A percentile compares a stretch with the other conserved stretches of the same genome.
These are phyloP conservation scores for Odontocerum albicorne DNA, from an alignment of 2,888 invertebrate species.

Conservation along the genomic window DNA sequence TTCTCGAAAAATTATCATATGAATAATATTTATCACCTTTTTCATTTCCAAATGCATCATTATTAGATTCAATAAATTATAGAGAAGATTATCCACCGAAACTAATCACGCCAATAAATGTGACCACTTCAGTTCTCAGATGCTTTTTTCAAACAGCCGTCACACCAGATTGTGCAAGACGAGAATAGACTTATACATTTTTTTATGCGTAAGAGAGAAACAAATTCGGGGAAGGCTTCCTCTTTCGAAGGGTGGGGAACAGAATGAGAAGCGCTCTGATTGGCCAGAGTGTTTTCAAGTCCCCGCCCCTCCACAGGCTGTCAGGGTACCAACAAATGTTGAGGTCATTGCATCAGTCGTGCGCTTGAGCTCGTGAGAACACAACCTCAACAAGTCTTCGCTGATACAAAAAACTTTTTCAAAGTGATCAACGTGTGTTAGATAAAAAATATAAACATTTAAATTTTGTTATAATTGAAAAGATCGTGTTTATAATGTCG, in stretches of 20 bases:
- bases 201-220: constrained; percentile 6
- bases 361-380: constrained; percentile 24
- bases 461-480: neutral
- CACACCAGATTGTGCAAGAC: constrained; percentile 5
- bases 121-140: constrained; percentile 19
- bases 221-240: constrained; percentile 9
- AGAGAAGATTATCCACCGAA: constrained; percentile 5
- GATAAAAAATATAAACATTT: too few species aligned
- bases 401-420: neutral
- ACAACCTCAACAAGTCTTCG: constrained; percentile 5
- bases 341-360: constrained; percentile 34
- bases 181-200: constrained; percentile 7
- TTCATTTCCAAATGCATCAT: too few species aligned
- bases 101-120: constrained; percentile 18
- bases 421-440: neutral
- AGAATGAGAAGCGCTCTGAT: constrained; percentile 15
- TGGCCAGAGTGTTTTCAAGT: constrained; percentile 19
- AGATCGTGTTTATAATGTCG: constrained; percentile 21
- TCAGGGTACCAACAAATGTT: constrained; percentile 19
- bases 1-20: too few species aligned
- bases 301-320: constrained; percentile 22
- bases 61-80: too few species aligned
- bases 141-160: constrained; percentile 8
- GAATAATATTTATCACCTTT: too few species aligned
- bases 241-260: constrained; percentile 22